A percentile compares a stretch with the other conserved stretches of the same genome.
Conservation (phyloP, 2,888 invertebrate species). For the Margaritifera margaritifera region DNA sequence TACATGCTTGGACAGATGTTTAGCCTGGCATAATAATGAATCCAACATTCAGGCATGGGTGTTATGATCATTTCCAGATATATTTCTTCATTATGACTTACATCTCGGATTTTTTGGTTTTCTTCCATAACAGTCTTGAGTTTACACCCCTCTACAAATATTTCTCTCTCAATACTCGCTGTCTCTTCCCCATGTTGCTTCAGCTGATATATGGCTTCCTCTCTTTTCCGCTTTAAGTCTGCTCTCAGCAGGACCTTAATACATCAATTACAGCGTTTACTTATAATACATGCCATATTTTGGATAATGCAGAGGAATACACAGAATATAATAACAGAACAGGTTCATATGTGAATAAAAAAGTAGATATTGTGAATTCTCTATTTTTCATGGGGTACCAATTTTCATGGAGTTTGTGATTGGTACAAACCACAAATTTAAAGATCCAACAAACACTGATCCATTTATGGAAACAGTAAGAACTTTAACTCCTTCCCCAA, state of each 20-base stretch:
- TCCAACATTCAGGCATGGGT: too few relatives aligned
- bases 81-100: constrained; percentile 14
- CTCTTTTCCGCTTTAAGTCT: constrained; percentile 53
- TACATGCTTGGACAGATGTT: too few relatives aligned
- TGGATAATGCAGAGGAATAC: neutral
- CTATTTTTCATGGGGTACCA: neutral
- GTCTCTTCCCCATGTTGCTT: constrained; percentile 58
- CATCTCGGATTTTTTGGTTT: constrained; percentile 60
- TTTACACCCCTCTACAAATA: constrained; percentile 62
- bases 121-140: constrained; percentile 64
- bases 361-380: neutral
- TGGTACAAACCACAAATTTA: too few relatives aligned
- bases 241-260: constrained; percentile 41
- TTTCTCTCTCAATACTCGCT: constrained; percentile 56
- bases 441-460: too few relatives aligned
- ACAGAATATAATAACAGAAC: too few relatives aligned
- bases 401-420: too few relatives aligned
- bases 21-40: too few relatives aligned
- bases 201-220: constrained; percentile 54
- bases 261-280: too few relatives aligned
- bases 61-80: too few relatives aligned
- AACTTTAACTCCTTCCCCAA: too few relatives aligned
- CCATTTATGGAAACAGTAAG: too few relatives aligned
- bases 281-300: neutral
- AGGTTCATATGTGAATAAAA: constrained; percentile 1